Evolutionary conservation across 2,797 vertebrate species (phyloP).

Genomic region (Pipistrellus pipistrellus): DNA sequence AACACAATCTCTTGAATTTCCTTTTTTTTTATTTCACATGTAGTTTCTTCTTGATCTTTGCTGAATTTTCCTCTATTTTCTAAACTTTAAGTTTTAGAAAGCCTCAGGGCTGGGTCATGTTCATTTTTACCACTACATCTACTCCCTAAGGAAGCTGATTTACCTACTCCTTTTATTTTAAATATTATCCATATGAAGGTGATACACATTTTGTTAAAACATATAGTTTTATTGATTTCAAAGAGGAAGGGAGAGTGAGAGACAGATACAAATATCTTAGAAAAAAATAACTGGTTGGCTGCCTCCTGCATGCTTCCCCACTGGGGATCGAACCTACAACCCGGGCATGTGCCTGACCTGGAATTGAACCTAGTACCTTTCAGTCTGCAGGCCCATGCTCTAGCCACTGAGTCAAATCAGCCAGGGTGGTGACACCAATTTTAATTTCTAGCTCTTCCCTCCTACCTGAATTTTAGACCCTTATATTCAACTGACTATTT

Average conservation of each 20-base stretch:
- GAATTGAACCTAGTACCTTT: too few species aligned
- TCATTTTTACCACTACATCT: neutral
- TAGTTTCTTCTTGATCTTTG: neutral
- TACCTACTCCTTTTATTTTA: neutral
- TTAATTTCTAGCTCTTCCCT: neutral
- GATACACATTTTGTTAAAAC: neutral
- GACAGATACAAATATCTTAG: too few species aligned
- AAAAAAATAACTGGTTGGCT: too few species aligned
- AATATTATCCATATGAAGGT: neutral
- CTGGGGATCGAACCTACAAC: too few species aligned
- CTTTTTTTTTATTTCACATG: neutral
- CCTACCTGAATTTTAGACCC: neutral
- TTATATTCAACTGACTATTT: neutral
- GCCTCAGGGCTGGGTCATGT: neutral
- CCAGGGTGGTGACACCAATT: neutral
- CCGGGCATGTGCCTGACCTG: too few species aligned
- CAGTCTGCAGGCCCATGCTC: too few species aligned
- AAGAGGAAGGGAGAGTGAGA: too few species aligned
- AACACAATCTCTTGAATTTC: neutral
- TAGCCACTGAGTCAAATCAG: too few species aligned
- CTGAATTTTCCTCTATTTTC: neutral
- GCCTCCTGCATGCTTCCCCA: too few species aligned
- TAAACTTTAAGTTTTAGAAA: neutral
- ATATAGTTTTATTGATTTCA: too few species aligned
- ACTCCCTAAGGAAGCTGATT: neutral